Base-by-base conservation (phyloP, 1,140 invertebrate genomes). In the Temnothorax nylanderi region DNA sequence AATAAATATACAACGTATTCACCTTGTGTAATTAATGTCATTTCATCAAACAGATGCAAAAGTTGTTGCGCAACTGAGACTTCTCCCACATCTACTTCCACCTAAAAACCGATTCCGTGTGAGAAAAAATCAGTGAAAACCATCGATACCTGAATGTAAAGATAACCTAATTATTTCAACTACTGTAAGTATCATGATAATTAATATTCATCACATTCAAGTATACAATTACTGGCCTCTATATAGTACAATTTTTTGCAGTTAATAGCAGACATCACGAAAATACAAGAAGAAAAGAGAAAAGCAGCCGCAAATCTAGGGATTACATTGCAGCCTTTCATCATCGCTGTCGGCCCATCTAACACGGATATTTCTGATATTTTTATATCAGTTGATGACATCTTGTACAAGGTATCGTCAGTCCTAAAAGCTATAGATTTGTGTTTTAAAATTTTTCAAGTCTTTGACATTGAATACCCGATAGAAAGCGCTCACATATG, bases 241-340 rank as follows among this genome's bases (percentile, higher is more conserved):
- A 8, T 7, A 34, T 41, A 56, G 1, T 56, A 21, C 37, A 58
- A 41, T 75, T 41, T 75, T 56, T 41, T 26, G 11, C n/a, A 75
- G 72, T 75, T 75, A 56, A 16, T 56, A 56, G 72, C 72, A 21
- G 32, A 75, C 8, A 75, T 56, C n/a, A 75, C 34, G 0, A 58
- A 75, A 56, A 10, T 75, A 16, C 51, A 75, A 75, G 34, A 75
- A 41, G 6, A 75, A 7, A 21, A 2, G 0, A 37, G 51, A 56
- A 41, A 58, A 41, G 6, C 6, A 41, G n/a, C 51, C 2, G n/a
- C 18, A 4, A 4, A 58, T 41, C 2, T 75, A 16, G 72, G 34
- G 0, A 75, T 75, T 21, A 75, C 72, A 8, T 58, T 75, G 6
- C 72, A 75, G 34, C 51, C 72, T 21, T 75, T 41, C 1, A 75